A percentile compares a stretch with the other conserved stretches of the same genome.
Evolutionary conservation across 2,888 invertebrate genomes (phyloP).

Genomic region (Drosophila greeni): DNA sequence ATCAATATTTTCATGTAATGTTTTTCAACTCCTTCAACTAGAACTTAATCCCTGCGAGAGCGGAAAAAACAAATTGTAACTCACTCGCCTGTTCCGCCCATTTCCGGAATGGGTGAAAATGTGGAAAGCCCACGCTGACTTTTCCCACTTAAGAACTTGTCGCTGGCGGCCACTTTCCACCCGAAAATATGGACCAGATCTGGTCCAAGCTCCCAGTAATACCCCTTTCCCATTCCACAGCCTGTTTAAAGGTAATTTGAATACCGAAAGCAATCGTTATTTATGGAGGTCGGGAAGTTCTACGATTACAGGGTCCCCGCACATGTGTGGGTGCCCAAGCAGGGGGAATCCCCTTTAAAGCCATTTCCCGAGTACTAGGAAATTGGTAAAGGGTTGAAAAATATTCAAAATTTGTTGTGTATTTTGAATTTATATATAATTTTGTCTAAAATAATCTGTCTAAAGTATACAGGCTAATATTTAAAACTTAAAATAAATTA

Average conservation of each 20-base stretch:
- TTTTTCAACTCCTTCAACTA: neutral
- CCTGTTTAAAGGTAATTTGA: slow-evolving; percentile 57
- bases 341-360: slow-evolving; percentile 10
- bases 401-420: too few relatives aligned
- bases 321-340: slow-evolving; percentile 43
- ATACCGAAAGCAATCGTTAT: slow-evolving; percentile 61
- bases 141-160: slow-evolving; percentile 59
- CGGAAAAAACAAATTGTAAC: slow-evolving; percentile 45
- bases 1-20: neutral
- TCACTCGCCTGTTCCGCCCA: slow-evolving; percentile 13
- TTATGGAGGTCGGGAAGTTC: slow-evolving; percentile 46
- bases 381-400: neutral
- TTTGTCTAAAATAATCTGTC: too few relatives aligned
- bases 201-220: neutral
- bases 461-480: too few relatives aligned
- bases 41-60: neutral
- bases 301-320: slow-evolving; percentile 39
- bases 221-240: slow-evolving; percentile 10
- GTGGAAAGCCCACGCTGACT: slow-evolving; percentile 38
- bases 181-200: slow-evolving; percentile 12
- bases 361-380: neutral
- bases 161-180: slow-evolving; percentile 45
- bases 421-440: too few relatives aligned
- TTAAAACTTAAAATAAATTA: neutral
- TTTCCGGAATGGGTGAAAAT: slow-evolving; percentile 9